phyloP scores from a whole-genome alignment of 2,113 vertebrate genomes.

The Scomber colias region DNA sequence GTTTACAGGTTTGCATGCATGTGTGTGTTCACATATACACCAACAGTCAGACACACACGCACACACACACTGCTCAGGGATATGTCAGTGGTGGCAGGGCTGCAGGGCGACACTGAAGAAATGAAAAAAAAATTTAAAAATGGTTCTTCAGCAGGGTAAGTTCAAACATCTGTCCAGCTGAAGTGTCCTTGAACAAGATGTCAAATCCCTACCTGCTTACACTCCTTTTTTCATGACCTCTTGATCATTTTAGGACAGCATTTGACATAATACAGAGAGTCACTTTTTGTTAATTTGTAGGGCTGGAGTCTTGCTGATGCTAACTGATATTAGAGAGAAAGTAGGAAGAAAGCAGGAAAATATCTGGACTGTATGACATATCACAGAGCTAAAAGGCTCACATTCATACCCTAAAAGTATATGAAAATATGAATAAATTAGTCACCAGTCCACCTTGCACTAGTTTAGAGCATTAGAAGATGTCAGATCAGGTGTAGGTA shows the following conservation, averaged over 20 bases:
- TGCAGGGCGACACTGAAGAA: neutral
- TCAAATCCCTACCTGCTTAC: neutral
- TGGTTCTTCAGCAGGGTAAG: neutral
- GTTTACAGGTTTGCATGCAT: conserved; percentile 29
- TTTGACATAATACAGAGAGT: neutral
- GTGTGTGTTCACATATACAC: conserved; percentile 12
- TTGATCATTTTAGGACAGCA: neutral
- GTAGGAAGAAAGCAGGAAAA: conserved; percentile 8
- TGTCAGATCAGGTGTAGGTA: neutral
- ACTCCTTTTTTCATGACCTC: neutral
- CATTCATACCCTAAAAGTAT: neutral
- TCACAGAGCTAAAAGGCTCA: neutral
- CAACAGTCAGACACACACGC: neutral
- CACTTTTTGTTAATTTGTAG: neutral
- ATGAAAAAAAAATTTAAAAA: neutral
- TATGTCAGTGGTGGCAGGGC: neutral
- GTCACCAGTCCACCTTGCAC: neutral
- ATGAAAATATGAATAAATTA: too few relatives aligned
- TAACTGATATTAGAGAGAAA: neutral
- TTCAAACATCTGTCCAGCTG: conserved; percentile 11
- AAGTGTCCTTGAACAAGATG: conserved; percentile 10
- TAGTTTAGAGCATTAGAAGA: neutral
- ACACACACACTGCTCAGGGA: neutral
- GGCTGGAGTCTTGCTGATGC: neutral
- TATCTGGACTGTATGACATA: neutral